Conservation (phyloP, 2,113 vertebrate species). For the Ceuthmochares aereus region DNA sequence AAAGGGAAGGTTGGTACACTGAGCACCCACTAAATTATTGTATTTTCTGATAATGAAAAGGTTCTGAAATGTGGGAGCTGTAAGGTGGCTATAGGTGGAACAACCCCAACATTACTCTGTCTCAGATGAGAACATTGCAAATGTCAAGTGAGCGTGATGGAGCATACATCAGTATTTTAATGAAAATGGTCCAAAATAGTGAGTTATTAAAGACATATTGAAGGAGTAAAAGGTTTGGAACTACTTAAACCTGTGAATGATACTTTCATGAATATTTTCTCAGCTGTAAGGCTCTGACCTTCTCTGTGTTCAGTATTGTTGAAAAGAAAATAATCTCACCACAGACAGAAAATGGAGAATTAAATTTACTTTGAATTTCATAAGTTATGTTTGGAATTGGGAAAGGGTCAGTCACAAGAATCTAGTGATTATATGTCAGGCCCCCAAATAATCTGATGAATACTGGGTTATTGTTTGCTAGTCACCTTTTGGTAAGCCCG, state of each 20-base stretch:
- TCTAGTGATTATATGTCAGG: accelerated
- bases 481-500: background rate
- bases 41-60: constrained; percentile 60
- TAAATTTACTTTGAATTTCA: background rate
- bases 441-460: background rate
- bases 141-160: background rate
- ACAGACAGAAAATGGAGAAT: background rate
- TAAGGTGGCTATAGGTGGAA: background rate
- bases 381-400: background rate
- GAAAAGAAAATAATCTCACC: background rate
- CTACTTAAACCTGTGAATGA: background rate
- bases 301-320: background rate
- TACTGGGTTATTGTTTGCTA: background rate
- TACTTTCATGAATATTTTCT: background rate
- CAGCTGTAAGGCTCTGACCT: background rate
- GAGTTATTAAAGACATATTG: background rate
- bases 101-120: constrained; percentile 4
- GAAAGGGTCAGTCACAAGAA: background rate
- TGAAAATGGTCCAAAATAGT: constrained; percentile 21
- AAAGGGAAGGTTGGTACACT: background rate
- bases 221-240: background rate
- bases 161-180: background rate
- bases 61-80: constrained; percentile 25
- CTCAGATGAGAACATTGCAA: background rate
- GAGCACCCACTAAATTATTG: constrained; percentile 35